Base-by-base conservation (phyloP, 2,888 invertebrate genomes). In the Sphecodes monilicornis region DNA sequence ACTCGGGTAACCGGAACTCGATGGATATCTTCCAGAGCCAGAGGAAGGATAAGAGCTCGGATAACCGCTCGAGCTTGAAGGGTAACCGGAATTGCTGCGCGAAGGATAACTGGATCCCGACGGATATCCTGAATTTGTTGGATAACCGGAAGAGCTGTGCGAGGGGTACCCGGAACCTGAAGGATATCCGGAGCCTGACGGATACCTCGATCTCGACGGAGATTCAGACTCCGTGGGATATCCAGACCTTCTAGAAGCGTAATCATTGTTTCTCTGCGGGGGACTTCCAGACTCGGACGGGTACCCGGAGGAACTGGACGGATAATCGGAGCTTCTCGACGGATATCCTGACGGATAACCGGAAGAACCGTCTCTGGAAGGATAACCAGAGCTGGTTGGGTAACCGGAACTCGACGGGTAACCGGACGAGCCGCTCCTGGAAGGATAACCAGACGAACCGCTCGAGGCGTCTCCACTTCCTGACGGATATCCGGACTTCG, bases 401-500 rank as follows among this genome's bases (percentile, higher is more conserved):
- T 66, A 68, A 36, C 68, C 39, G 22, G 68, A 68, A 13, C 68
- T 68, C 13, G 68, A 68, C n/a, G 68, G 68, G 13, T 88, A 87
- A 13, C 78, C 79, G 54, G 54, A 54, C n/a, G 54, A n/a, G n/a
- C 54, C n/a, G 11, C 57, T 66, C 0, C 78, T 78, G 2, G 85
- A 76, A 6, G 89, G 88, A 66, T 90, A 90, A 10, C 86, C 76
- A 0, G 86, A 87, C 0, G 82, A 76, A 32, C 66, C 43, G 13
- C 85, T 29, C 60, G 60, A 2, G 1, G 82, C 79, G 18, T 89
- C 79, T 66, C 76, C 81, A 54, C 75, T 75, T 50, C 39, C 80
- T n/a, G 80, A 50, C 1, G 87, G 87, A 72, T 90, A 87, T 60
- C 81, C 82, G 4, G 85, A 88, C 3, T 85, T 82, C 10, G 86